phyloP scores from a whole-genome alignment of 2,888 invertebrate species.

The Phlogophora meticulosa region DNA sequence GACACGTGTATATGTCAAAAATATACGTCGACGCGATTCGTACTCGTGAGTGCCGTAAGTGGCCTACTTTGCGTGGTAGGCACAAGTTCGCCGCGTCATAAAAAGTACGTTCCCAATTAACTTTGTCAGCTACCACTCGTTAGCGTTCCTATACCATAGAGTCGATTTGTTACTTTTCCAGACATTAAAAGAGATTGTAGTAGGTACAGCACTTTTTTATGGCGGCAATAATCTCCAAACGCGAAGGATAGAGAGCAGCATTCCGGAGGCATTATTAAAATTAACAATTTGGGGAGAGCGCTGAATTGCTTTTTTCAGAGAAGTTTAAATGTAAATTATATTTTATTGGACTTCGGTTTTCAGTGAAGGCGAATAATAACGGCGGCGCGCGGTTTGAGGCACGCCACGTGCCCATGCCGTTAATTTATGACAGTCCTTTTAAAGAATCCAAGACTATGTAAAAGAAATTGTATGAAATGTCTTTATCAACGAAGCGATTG shows the following conservation, averaged over 20 bases:
- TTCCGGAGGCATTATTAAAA: slow-evolving; percentile 66
- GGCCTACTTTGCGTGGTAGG: slow-evolving; percentile 22
- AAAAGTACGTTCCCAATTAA: slow-evolving; percentile 37
- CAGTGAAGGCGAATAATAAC: slow-evolving; percentile 53
- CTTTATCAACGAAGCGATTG: background rate
- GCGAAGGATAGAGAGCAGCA: slow-evolving; percentile 52
- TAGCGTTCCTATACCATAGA: slow-evolving; percentile 27
- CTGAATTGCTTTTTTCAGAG: slow-evolving; percentile 62
- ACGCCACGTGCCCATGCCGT: slow-evolving; percentile 43
- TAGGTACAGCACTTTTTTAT: slow-evolving; percentile 60
- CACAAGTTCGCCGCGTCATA: slow-evolving; percentile 19
- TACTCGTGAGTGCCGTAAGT: background rate
- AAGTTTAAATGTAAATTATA: slow-evolving; percentile 66
- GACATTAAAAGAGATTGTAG: slow-evolving; percentile 58
- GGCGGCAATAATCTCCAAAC: slow-evolving; percentile 60
- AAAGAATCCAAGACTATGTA: slow-evolving; percentile 24
- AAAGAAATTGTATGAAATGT: slow-evolving; percentile 10
- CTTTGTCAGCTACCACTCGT: slow-evolving; percentile 40
- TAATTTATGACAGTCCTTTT: slow-evolving; percentile 38
- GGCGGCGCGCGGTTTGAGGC: slow-evolving; percentile 26
- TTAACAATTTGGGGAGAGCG: slow-evolving; percentile 65
- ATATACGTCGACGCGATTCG: slow-evolving; percentile 8
- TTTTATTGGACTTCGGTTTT: slow-evolving; percentile 66
- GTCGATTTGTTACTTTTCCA: slow-evolving; percentile 49
- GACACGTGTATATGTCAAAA: slow-evolving; percentile 27